These are phyloP conservation scores for Calliphora vomitoria DNA, from an alignment of 2,888 invertebrate species.

Conservation along the genomic window DNA sequence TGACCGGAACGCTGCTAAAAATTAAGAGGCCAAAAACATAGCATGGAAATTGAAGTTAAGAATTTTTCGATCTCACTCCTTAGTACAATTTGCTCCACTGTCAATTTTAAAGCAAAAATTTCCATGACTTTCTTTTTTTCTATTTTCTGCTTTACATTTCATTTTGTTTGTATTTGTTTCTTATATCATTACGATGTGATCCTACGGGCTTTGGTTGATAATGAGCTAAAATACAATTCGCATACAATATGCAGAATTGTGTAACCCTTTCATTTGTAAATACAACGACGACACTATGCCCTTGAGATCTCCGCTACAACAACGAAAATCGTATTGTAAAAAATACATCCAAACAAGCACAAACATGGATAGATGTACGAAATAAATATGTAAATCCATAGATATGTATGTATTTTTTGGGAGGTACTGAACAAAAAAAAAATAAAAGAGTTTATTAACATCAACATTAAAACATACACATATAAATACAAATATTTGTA, in stretches of 20 bases:
- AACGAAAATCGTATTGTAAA: conserved; percentile 34
- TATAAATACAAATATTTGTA: neutral
- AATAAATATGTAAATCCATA: neutral
- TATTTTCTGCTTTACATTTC: conserved; percentile 19
- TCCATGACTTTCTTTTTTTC: conserved; percentile 49
- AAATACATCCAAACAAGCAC: conserved; percentile 13
- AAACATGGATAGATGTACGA: conserved; percentile 9
- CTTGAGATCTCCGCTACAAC: conserved; percentile 73
- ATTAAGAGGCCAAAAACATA: too few species aligned
- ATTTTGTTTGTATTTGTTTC: conserved; percentile 31
- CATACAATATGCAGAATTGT: conserved; percentile 39
- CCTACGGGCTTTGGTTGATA: conserved; percentile 74
- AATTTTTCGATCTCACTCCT: too few species aligned
- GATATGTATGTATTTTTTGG: conserved; percentile 9
- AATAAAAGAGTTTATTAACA: conserved; percentile 61
- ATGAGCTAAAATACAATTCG: conserved; percentile 61
- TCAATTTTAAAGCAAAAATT: conserved; percentile 21
- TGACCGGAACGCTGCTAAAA: too few species aligned
- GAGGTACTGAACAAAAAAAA: conserved; percentile 30
- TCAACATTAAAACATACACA: neutral
- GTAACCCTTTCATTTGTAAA: conserved; percentile 67
- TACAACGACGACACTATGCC: conserved; percentile 73
- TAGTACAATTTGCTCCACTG: neutral
- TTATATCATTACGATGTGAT: conserved; percentile 66
- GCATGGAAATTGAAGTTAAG: too few species aligned